Evolutionary conservation across 1,140 invertebrate genomes (phyloP).

Genomic region (Andrena cerasifolii): DNA sequence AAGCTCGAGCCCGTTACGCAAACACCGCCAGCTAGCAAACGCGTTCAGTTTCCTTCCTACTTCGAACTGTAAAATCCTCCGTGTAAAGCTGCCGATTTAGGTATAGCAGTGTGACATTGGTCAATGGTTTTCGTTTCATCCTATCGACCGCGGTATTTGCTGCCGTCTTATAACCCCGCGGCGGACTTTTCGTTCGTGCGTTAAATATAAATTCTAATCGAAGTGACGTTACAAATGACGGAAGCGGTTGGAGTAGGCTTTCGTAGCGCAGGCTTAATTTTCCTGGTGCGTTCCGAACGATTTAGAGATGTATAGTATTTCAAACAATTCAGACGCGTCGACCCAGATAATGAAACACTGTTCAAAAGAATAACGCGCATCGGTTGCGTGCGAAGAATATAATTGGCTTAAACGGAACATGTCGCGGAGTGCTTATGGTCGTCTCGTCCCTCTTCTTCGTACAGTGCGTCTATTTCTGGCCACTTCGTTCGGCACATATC

Average conservation of each 20-base stretch:
- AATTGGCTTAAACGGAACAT: conserved; percentile 47
- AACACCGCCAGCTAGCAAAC: background rate
- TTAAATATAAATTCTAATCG: background rate
- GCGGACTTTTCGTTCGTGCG: background rate
- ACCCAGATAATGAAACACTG: background rate
- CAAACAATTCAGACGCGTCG: too few relatives aligned
- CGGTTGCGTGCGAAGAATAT: conserved; percentile 16
- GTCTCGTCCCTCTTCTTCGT: conserved; percentile 5
- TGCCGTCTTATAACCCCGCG: background rate
- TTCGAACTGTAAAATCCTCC: background rate
- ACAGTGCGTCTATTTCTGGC: conserved; percentile 20
- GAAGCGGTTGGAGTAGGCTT: too few relatives aligned
- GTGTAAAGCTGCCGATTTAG: conserved; percentile 15
- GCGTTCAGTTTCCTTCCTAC: conserved; percentile 5
- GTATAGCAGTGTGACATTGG: conserved; percentile 1
- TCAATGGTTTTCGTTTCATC: conserved; percentile 17
- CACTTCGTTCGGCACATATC: background rate
- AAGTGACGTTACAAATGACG: background rate
- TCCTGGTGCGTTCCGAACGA: too few relatives aligned
- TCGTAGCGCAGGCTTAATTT: too few relatives aligned
- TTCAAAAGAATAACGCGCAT: background rate
- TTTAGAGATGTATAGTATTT: too few relatives aligned
- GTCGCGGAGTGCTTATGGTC: conserved; percentile 8
- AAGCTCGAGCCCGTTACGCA: background rate
- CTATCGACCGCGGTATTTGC: conserved; percentile 18